Evolutionary conservation across 1,140 invertebrate species (phyloP), one percentile per base, ranked within the genome.

Genomic region (Phymastichus coffea): DNA sequence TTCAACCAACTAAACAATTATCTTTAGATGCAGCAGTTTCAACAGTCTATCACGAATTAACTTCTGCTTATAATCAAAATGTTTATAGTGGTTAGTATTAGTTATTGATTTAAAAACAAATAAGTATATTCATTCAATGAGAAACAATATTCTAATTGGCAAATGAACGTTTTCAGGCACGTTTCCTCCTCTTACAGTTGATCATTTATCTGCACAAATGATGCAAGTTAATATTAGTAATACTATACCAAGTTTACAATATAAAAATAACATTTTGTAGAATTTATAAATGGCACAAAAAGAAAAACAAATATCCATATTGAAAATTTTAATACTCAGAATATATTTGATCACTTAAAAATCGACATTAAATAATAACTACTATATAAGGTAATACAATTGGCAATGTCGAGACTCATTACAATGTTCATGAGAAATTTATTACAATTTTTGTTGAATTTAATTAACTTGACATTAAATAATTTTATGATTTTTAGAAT

Each of bases 41-140:
- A 23, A 53, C 66, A 28, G 49, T 66, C 30, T 67, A 70, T 33
- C 60, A 72, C 6, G 46, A 62, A 28, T 49, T 73, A 7, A 54
- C 43, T 46, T 17, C 19, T n/a, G 19, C 30, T 12, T 56, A 44
- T 37, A 17, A 56, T 14, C 53, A 37, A 17, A 49, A 49, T 43
- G 1, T 49, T 2, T 55, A 56, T 26, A 49, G 48, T 12, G 37
- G 58, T 60, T 23, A 54, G 58, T 60, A 53, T 22, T 20, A 14
- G n/a, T n/a, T n/a, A n/a, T n/a, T n/a, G n/a, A n/a, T n/a, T n/a
- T n/a, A n/a, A n/a, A n/a, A n/a, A 38, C 4, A 12, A 40, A 9
- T 20, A 33, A 38, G 12, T n/a, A n/a, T n/a, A n/a, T n/a, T n/a
- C n/a, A n/a, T n/a, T n/a, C n/a, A n/a, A n/a, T n/a, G n/a, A n/a